These are phyloP conservation scores for Mirounga angustirostris DNA, from an alignment of 2,113 vertebrate species.

Conservation along the genomic window DNA sequence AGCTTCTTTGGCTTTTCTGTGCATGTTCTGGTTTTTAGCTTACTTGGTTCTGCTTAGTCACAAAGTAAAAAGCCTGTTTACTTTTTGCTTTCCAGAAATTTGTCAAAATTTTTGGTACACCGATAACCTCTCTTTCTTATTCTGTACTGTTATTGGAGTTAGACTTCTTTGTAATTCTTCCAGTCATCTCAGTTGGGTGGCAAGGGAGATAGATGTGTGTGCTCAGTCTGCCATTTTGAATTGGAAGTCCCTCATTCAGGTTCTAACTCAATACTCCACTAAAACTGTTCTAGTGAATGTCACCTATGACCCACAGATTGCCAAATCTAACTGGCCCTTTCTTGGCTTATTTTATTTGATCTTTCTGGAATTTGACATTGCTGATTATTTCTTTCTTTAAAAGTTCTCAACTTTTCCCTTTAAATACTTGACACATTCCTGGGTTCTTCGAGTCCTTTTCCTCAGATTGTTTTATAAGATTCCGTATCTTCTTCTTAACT, in stretches of 20 bases:
- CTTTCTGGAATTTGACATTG: background rate
- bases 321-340: background rate
- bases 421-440: background rate
- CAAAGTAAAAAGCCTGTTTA: slow-evolving; percentile 18
- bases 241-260: background rate
- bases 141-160: background rate
- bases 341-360: background rate
- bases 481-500: background rate
- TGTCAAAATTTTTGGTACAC: background rate
- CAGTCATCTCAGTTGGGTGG: background rate
- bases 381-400: slow-evolving; percentile 32
- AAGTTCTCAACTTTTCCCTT: background rate
- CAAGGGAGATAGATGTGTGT: background rate
- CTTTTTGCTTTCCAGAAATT: slow-evolving; percentile 41
- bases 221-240: slow-evolving; percentile 21
- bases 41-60: background rate
- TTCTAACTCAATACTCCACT: background rate
- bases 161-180: background rate
- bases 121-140: background rate
- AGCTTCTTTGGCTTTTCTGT: background rate
- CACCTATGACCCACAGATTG: background rate
- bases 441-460: background rate
- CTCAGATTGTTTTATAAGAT: background rate
- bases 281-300: background rate
- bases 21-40: background rate